Conservation (phyloP, 2,888 invertebrate genomes). For the Drosophila eohydei region DNA sequence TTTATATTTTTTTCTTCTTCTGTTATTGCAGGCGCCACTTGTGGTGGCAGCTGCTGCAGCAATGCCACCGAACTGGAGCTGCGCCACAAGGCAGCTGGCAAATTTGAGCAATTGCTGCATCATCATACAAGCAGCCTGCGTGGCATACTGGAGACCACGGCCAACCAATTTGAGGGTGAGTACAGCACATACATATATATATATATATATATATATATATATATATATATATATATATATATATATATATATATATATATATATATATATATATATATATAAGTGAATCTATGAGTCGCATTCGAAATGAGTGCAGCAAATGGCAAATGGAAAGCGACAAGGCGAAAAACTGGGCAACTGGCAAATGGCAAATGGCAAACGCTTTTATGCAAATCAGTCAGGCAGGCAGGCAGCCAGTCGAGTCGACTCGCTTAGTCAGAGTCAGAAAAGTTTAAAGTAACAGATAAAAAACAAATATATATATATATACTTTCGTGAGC, state of each 20-base stretch:
- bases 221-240: background rate
- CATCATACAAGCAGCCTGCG: slow-evolving; percentile 90
- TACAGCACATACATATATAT: slow-evolving; percentile 39
- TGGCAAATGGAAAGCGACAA: slow-evolving; percentile 18
- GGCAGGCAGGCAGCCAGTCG: slow-evolving; percentile 1
- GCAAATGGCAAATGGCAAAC: slow-evolving; percentile 44
- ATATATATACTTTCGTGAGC: slow-evolving; percentile 69
- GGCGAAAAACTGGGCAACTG: slow-evolving; percentile 8
- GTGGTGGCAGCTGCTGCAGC: slow-evolving; percentile 84
- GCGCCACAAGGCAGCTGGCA: slow-evolving; percentile 82
- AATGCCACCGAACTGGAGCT: slow-evolving; percentile 84
- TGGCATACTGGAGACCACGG: slow-evolving; percentile 90
- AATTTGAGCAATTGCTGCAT: slow-evolving; percentile 89
- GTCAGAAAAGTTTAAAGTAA: slow-evolving; percentile 52
- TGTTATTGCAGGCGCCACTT: slow-evolving; percentile 81
- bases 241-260: background rate
- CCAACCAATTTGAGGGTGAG: slow-evolving; percentile 91
- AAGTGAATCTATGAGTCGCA: slow-evolving; percentile 9
- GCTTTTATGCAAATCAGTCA: slow-evolving; percentile 69
- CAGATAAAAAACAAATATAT: slow-evolving; percentile 18
- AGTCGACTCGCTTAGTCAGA: slow-evolving; percentile 8
- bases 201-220: background rate
- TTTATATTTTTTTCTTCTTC: background rate
- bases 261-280: background rate
- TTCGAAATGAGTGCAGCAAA: slow-evolving; percentile 21